phyloP scores from a whole-genome alignment of 35 echinoderm and acorn worm genomes.

The Chiridota heheva region DNA sequence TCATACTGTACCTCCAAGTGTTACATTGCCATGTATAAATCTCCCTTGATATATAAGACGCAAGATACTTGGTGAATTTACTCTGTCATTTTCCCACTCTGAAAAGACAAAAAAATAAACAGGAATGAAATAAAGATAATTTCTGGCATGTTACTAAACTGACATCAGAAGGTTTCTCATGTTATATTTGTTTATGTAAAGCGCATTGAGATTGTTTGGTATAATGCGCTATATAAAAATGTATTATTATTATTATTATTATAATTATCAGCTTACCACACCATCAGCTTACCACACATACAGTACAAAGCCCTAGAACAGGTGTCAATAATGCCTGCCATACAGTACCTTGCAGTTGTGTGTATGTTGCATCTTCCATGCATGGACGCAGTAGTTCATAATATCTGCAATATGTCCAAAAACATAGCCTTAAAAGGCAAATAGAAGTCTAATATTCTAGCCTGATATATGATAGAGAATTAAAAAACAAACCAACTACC shows the following conservation, averaged over 20 bases:
- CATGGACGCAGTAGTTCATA: too few relatives aligned
- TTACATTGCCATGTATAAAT: slow-evolving; percentile 99
- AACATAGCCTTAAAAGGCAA: too few relatives aligned
- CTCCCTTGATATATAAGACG: slow-evolving; percentile 98
- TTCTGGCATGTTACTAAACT: not conserved
- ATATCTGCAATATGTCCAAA: too few relatives aligned
- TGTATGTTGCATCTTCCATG: too few relatives aligned
- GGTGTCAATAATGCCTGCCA: too few relatives aligned
- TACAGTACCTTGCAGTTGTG: too few relatives aligned
- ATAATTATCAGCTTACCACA: not conserved
- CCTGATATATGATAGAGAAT: too few relatives aligned
- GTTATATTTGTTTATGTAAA: too few relatives aligned
- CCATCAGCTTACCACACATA: not conserved
- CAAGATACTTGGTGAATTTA: slow-evolving; percentile 82
- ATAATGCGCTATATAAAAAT: too few relatives aligned
- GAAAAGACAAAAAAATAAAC: slow-evolving; percentile 27
- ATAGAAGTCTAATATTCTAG: too few relatives aligned
- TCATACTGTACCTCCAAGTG: slow-evolving; percentile 98
- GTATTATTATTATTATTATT: not conserved
- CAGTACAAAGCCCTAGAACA: not conserved
- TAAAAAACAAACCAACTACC: too few relatives aligned
- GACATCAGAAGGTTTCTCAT: slow-evolving; percentile 1
- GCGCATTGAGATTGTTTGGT: too few relatives aligned
- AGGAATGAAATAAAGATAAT: not conserved
- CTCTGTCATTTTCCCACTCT: slow-evolving; percentile 97